Evolutionary conservation across 64 coral and sea anemone species (phyloP), one percentile per base, ranked within the genome.

Genomic region (Stichodactyla helianthus): DNA sequence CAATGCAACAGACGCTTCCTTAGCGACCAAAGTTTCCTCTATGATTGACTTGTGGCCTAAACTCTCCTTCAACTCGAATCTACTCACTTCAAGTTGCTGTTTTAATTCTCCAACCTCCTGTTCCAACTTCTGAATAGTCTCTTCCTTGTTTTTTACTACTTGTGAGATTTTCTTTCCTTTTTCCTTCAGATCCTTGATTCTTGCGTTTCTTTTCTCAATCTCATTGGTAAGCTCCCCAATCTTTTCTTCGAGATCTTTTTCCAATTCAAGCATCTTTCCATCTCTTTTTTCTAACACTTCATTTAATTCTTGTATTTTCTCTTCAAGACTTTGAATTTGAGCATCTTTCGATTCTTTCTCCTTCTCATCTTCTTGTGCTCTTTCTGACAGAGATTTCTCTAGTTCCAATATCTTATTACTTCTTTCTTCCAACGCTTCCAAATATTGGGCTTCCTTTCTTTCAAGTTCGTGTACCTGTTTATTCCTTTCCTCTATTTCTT

Each of bases 401-500:
- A 81, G 20, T 6, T 81, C 78, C n/a, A 81, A 6, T 53, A 81
- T 54, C 25, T 53, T 54, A 20, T 52, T 81, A 74, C 26, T 51
- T 62, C 53, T 84, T 17, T 84, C 55, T 60, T 84, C 83, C 23
- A 84, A 63, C 8, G 83, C 83, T 31, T 60, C 83, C 19, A 84
- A 15, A 22, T 60, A 84, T 14, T 57, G 22, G 6, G 15, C 55
- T 19, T 84, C 83, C 23, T 84, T 84, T 51, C 27, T 17, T 84
- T 84, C 27, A 54, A 62, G 83, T 51, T 84, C 83, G n/a, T 50
- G 27, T 8, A 84, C 51, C 11, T 35, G 50, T 57, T 63, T 84
- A 58, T 60, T 84, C n/a, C 83, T 84, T 11, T 84, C 83, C 55
- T 60, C 55, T 31, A 84, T 84, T 61, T 84, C 83, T 63, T 84